Conservation (phyloP, 35 echinoderm and acorn worm genomes). For the Eucidaris tribuloides region DNA sequence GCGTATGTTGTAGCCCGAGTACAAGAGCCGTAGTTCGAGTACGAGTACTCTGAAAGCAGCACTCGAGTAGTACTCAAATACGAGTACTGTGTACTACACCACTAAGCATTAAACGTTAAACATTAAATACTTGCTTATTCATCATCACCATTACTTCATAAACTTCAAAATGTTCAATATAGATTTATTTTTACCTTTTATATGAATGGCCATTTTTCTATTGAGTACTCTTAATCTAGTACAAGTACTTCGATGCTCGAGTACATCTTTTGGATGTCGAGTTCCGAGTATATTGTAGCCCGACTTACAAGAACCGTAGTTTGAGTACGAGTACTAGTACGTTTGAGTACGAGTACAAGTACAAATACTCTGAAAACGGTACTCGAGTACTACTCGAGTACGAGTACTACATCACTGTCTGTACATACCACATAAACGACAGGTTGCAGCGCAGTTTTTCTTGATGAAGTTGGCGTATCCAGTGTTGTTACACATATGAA, state of each 20-base stretch:
- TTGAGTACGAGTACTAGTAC: background rate
- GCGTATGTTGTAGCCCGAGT: too few species aligned
- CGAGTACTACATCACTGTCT: background rate
- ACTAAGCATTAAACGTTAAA: too few species aligned
- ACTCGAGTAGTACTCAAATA: too few species aligned
- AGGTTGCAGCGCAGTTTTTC: slow-evolving; percentile 57
- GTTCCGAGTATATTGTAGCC: background rate
- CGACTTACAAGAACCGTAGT: background rate
- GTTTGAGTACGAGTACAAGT: background rate
- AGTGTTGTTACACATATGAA: slow-evolving; percentile 33
- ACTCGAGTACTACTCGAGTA: background rate
- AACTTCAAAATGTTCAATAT: too few species aligned
- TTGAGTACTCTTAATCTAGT: too few species aligned
- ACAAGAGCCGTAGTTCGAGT: too few species aligned
- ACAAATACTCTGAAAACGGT: background rate
- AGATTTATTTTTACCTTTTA: too few species aligned
- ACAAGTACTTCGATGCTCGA: background rate
- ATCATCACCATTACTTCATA: too few species aligned
- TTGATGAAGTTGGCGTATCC: slow-evolving; percentile 24
- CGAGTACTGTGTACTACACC: too few species aligned
- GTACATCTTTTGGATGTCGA: background rate
- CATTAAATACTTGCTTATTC: too few species aligned
- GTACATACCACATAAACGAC: slow-evolving; percentile 54
- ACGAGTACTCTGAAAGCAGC: too few species aligned
- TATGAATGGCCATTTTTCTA: too few species aligned